These are phyloP conservation scores for Dendroctonus ponderosae DNA, from an alignment of 1,140 invertebrate species.

Conservation along the genomic window DNA sequence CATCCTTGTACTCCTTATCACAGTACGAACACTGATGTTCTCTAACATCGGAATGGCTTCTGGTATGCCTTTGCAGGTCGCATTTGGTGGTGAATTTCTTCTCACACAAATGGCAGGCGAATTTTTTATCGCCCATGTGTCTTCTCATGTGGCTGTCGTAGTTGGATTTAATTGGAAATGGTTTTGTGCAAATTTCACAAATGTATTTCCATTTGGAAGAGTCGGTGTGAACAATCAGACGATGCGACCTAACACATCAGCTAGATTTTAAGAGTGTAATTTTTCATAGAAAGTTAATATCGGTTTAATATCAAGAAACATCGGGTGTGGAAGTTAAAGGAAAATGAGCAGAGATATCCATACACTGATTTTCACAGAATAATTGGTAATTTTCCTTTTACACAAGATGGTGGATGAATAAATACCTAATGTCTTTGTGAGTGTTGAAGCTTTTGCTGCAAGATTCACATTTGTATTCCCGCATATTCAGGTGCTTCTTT, in stretches of 20 bases:
- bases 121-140: slow-evolving; percentile 59
- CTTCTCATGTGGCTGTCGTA: slow-evolving; percentile 36
- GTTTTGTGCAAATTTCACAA: slow-evolving; percentile 45
- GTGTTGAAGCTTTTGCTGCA: slow-evolving; percentile 60
- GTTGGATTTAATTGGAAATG: slow-evolving; percentile 38
- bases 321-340: neutral
- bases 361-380: neutral
- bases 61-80: slow-evolving; percentile 39
- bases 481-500: slow-evolving; percentile 64
- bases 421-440: slow-evolving; percentile 40
- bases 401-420: neutral
- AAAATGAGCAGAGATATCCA: neutral
- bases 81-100: slow-evolving; percentile 61
- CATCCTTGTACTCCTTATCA: slow-evolving; percentile 35
- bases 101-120: slow-evolving; percentile 68
- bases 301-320: too few relatives aligned
- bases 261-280: too few relatives aligned
- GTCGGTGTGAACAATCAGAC: slow-evolving; percentile 37
- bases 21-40: slow-evolving; percentile 31
- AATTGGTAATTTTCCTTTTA: neutral
- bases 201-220: slow-evolving; percentile 37
- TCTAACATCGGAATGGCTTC: slow-evolving; percentile 35
- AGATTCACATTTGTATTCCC: slow-evolving; percentile 67
- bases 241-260: slow-evolving; percentile 29
- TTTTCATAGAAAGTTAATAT: too few relatives aligned